Evolutionary conservation across 2,888 invertebrate genomes (phyloP).

Genomic region (Hirtodrosophila duncani): DNA sequence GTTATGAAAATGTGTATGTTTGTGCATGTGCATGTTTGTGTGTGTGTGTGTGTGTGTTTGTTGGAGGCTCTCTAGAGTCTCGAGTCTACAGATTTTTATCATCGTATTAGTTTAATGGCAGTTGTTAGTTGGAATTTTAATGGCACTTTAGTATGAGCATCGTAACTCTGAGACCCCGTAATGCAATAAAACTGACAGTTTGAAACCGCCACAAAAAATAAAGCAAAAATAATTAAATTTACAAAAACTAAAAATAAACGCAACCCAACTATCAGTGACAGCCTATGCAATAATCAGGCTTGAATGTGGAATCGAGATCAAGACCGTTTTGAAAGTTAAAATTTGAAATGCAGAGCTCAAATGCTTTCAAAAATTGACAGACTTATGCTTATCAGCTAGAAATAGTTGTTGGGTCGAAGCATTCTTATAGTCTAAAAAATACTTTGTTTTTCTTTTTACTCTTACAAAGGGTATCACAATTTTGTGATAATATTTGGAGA

Average conservation of each 20-base stretch:
- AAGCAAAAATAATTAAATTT: not conserved
- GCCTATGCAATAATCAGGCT: not conserved
- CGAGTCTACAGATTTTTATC: conserved; percentile 54
- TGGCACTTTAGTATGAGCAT: conserved; percentile 56
- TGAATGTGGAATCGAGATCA: conserved; percentile 1
- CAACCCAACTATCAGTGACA: conserved; percentile 16
- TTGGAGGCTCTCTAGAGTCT: conserved; percentile 14
- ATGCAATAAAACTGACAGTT: conserved; percentile 55
- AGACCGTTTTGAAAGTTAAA: conserved; percentile 12
- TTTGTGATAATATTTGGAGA: too few relatives aligned
- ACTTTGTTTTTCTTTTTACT: too few relatives aligned
- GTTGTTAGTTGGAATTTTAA: conserved; percentile 70
- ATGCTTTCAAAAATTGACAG: conserved; percentile 25
- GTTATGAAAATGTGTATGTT: conserved; percentile 64
- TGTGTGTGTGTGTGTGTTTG: conserved; percentile 4
- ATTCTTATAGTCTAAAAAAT: too few relatives aligned
- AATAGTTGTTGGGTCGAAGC: too few relatives aligned
- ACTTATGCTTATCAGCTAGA: too few relatives aligned
- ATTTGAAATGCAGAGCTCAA: conserved; percentile 44
- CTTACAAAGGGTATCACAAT: too few relatives aligned
- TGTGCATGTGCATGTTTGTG: too few relatives aligned
- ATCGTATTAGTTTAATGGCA: conserved; percentile 69
- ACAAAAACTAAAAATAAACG: not conserved
- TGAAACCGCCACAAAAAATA: conserved; percentile 40
- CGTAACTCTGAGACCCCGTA: conserved; percentile 27